These are phyloP conservation scores for Halcyon leucocephala DNA, from an alignment of 2,797 vertebrate genomes.

Conservation along the genomic window DNA sequence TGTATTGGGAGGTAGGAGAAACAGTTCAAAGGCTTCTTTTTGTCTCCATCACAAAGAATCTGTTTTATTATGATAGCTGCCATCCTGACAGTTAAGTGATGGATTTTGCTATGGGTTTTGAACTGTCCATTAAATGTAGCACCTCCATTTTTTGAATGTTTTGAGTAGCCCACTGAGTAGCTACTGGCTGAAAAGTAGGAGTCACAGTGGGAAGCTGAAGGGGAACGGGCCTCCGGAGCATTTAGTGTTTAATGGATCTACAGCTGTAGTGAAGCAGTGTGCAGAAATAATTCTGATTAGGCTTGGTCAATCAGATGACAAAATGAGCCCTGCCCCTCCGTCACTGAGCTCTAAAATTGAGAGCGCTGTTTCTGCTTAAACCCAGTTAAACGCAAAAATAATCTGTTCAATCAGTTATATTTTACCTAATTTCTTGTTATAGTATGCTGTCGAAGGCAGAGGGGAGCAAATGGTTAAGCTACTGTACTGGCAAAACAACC, in stretches of 20 bases:
- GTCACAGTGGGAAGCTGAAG: conserved; percentile 81
- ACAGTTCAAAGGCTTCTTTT: conserved; percentile 23
- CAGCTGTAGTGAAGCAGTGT: conserved; percentile 86
- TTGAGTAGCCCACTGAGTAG: conserved; percentile 79
- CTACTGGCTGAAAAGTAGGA: conserved; percentile 61
- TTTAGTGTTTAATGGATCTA: conserved; percentile 78
- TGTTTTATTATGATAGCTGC: conserved; percentile 19
- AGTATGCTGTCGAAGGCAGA: background rate
- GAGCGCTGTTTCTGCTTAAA: conserved; percentile 6
- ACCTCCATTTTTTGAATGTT: conserved; percentile 75
- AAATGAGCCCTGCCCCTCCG: conserved; percentile 47
- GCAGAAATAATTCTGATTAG: conserved; percentile 93
- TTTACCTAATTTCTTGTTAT: conserved; percentile 26
- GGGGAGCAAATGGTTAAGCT: background rate
- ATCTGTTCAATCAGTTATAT: background rate
- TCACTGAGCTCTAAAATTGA: conserved; percentile 38
- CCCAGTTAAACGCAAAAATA: background rate
- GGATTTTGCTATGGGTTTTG: conserved; percentile 77
- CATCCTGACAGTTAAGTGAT: conserved; percentile 64
- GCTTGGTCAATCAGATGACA: conserved; percentile 84
- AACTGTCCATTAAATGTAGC: conserved; percentile 78
- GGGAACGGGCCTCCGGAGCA: conserved; percentile 71
- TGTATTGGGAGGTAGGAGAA: background rate
- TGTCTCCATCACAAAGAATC: background rate
- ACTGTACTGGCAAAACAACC: background rate